Evolutionary conservation across 2,797 vertebrate genomes (phyloP).

Genomic region (Podarcis siculus): DNA sequence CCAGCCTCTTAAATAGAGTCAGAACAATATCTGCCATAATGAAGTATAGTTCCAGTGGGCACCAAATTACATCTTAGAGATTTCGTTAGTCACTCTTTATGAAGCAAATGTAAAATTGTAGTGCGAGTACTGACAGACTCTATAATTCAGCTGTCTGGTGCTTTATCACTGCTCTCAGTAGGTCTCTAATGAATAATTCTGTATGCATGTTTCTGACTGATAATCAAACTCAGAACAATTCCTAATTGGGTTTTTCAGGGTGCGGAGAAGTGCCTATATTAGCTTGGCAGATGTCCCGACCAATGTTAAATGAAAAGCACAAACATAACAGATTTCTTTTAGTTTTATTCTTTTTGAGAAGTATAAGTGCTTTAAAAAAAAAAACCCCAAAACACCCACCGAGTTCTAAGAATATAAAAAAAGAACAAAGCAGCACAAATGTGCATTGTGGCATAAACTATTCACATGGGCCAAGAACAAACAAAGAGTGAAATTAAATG

Average conservation of each 20-base stretch:
- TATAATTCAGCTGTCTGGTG: conserved; percentile 81
- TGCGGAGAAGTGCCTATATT: conserved; percentile 71
- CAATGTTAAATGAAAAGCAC: conserved; percentile 76
- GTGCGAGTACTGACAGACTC: conserved; percentile 72
- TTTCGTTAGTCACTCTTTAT: conserved; percentile 79
- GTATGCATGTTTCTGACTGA: conserved; percentile 82
- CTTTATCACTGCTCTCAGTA: conserved; percentile 81
- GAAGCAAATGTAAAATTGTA: conserved; percentile 80
- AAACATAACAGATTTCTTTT: conserved; percentile 64
- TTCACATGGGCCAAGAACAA: conserved; percentile 25
- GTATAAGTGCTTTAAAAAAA: conserved; percentile 2
- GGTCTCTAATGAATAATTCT: conserved; percentile 85
- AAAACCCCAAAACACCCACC: background rate
- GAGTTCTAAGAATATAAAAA: conserved; percentile 38
- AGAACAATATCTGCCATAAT: conserved; percentile 51
- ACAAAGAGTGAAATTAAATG: background rate
- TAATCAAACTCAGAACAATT: conserved; percentile 83
- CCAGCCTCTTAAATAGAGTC: conserved; percentile 54
- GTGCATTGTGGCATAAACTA: conserved; percentile 30
- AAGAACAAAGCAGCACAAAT: conserved; percentile 36
- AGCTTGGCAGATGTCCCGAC: conserved; percentile 75
- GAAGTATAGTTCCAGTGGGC: conserved; percentile 56
- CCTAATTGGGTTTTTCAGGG: conserved; percentile 77
- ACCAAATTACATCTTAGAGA: conserved; percentile 74
- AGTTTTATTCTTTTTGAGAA: conserved; percentile 7